Percentiles rank a stretch among this genome's conserved stretches.
Evolutionary conservation across 2,888 invertebrate genomes (phyloP).

Genomic region (Lucinisca nassula): DNA sequence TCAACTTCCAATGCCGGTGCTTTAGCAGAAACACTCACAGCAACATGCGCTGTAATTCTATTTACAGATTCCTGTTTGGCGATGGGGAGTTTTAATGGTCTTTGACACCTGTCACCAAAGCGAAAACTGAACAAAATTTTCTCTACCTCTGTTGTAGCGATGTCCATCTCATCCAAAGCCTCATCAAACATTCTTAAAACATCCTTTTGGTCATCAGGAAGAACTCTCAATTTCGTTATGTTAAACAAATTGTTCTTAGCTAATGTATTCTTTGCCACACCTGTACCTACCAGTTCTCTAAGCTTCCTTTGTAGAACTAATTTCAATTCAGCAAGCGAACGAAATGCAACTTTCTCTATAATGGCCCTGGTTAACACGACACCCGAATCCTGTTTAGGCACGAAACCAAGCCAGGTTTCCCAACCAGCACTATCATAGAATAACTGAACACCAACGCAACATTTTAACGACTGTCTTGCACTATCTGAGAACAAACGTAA

Average conservation of each 20-base stretch:
- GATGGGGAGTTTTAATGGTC: slow-evolving; percentile 14
- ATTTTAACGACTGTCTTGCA: neutral
- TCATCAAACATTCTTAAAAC: neutral
- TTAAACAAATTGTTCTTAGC: slow-evolving; percentile 14
- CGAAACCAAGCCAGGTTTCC: slow-evolving; percentile 29
- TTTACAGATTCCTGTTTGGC: neutral
- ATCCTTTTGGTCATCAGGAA: slow-evolving; percentile 19
- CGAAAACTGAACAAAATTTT: slow-evolving; percentile 29
- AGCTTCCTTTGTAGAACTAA: neutral
- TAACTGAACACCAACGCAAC: slow-evolving; percentile 13
- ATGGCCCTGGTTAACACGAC: neutral
- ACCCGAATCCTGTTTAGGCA: neutral
- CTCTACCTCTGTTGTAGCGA: neutral
- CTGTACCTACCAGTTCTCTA: neutral
- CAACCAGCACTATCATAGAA: neutral
- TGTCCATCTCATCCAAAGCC: slow-evolving; percentile 7
- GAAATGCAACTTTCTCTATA: neutral
- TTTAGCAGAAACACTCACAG: neutral
- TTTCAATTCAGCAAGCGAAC: neutral
- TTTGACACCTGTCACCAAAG: slow-evolving; percentile 28
- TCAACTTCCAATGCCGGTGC: neutral
- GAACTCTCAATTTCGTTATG: neutral
- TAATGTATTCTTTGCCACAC: slow-evolving; percentile 8
- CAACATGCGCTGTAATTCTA: neutral
- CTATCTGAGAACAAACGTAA: neutral